Evolutionary conservation across 2,888 invertebrate species (phyloP).

Genomic region (Tipula helvola): DNA sequence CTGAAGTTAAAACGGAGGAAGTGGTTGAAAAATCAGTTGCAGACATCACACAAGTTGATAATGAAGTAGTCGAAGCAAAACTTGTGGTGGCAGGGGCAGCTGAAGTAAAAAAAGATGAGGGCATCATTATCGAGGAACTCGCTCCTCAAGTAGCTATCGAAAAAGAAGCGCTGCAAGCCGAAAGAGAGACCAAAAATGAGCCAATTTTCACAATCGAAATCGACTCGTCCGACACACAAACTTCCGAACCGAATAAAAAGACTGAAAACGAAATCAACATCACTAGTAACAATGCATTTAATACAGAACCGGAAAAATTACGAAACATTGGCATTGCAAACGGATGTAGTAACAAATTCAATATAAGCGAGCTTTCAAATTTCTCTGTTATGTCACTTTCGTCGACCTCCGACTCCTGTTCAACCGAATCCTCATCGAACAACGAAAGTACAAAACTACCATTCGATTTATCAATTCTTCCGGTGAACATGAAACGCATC

Average conservation of each 20-base stretch:
- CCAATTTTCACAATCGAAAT: background rate
- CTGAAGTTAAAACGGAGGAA: background rate
- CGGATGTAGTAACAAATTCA: background rate
- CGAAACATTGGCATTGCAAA: background rate
- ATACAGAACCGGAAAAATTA: background rate
- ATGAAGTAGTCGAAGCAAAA: background rate
- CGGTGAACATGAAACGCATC: background rate
- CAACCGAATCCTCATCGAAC: slow-evolving; percentile 21
- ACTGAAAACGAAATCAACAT: background rate
- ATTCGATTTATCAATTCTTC: slow-evolving; percentile 6
- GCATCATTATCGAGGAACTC: background rate
- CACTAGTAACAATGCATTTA: background rate
- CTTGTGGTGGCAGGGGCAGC: too few relatives aligned
- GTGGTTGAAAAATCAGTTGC: background rate
- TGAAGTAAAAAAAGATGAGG: too few relatives aligned
- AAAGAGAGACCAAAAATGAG: background rate
- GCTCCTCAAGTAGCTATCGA: background rate
- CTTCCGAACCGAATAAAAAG: background rate
- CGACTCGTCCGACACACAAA: background rate
- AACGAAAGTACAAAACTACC: slow-evolving; percentile 23
- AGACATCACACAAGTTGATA: background rate
- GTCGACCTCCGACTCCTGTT: background rate
- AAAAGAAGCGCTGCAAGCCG: background rate
- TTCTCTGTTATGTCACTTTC: background rate
- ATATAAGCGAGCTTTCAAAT: background rate